Evolutionary conservation across 1,140 invertebrate genomes (phyloP).

Genomic region (Heliconius eleuchia): DNA sequence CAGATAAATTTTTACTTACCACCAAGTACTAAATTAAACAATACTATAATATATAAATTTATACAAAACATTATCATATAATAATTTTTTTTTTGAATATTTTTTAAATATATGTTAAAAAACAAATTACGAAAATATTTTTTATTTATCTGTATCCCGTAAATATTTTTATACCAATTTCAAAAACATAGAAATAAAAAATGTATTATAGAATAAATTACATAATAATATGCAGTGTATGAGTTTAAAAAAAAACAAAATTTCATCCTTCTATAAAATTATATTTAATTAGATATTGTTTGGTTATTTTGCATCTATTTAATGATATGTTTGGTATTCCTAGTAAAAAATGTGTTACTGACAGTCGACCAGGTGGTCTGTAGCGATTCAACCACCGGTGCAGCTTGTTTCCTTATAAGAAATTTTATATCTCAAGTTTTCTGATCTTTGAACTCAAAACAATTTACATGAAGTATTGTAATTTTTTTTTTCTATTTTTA

Average conservation of each 20-base stretch:
- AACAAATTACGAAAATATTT: too few relatives aligned
- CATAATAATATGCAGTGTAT: not conserved
- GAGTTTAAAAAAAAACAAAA: not conserved
- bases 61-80: too few relatives aligned
- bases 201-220: not conserved
- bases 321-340: slow-evolving; percentile 37
- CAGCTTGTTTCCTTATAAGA: slow-evolving; percentile 51
- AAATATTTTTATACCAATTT: not conserved
- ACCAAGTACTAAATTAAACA: not conserved
- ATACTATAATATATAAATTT: not conserved
- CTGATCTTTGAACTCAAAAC: slow-evolving; percentile 54
- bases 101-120: too few relatives aligned
- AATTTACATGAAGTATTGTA: slow-evolving; percentile 4
- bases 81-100: too few relatives aligned
- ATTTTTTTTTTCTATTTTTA: not conserved
- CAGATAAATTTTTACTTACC: not conserved
- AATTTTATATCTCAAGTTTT: slow-evolving; percentile 40
- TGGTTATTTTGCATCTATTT: slow-evolving; percentile 24
- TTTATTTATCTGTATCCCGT: not conserved
- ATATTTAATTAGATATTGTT: slow-evolving; percentile 17
- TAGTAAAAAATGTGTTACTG: slow-evolving; percentile 45
- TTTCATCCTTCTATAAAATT: not conserved
- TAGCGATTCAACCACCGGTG: slow-evolving; percentile 41
- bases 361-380: slow-evolving; percentile 54
- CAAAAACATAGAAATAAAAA: not conserved